A percentile compares a stretch with the other conserved stretches of the same genome.
Evolutionary conservation across 1,140 invertebrate species (phyloP).

Genomic region (Drosophila rufa): DNA sequence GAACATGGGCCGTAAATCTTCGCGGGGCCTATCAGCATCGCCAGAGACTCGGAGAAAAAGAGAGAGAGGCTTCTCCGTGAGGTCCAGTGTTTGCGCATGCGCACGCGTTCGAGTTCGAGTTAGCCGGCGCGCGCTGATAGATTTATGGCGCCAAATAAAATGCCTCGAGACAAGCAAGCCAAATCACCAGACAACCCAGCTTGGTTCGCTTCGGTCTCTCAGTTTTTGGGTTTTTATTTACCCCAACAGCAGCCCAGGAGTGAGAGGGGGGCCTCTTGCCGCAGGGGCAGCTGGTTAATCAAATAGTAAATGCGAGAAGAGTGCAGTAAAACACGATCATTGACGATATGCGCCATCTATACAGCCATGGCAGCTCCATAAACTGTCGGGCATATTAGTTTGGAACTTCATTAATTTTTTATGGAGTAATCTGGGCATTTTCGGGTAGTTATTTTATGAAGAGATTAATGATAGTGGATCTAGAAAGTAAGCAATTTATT

Average conservation of each 20-base stretch:
- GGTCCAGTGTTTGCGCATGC: constrained; percentile 74
- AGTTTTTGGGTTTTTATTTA: constrained; percentile 25
- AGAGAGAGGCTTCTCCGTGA: constrained; percentile 20
- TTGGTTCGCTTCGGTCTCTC: constrained; percentile 13
- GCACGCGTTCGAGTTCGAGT: constrained; percentile 66
- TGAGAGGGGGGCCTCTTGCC: constrained; percentile 4
- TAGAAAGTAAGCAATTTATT: no score
- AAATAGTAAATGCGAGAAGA: constrained; percentile 75
- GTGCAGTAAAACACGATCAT: constrained; percentile 75
- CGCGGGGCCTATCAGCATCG: constrained; percentile 70
- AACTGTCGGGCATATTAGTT: constrained; percentile 53
- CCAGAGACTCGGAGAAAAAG: constrained; percentile 9
- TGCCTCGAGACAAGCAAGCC: constrained; percentile 72
- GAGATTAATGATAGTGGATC: fast-evolving
- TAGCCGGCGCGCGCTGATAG: constrained; percentile 73
- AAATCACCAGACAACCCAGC: constrained; percentile 60
- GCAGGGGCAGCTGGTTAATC: constrained; percentile 64
- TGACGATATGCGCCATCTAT: constrained; percentile 52
- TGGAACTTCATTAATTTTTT: not conserved
- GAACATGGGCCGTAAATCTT: constrained; percentile 77
- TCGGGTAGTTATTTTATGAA: not conserved
- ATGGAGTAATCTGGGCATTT: not conserved
- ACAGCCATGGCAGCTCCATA: constrained; percentile 24
- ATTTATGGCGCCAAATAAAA: constrained; percentile 85
- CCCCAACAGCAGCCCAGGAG: constrained; percentile 21